Evolutionary conservation across 2,113 vertebrate genomes (phyloP).

Genomic region (Potamarius usumacintae): DNA sequence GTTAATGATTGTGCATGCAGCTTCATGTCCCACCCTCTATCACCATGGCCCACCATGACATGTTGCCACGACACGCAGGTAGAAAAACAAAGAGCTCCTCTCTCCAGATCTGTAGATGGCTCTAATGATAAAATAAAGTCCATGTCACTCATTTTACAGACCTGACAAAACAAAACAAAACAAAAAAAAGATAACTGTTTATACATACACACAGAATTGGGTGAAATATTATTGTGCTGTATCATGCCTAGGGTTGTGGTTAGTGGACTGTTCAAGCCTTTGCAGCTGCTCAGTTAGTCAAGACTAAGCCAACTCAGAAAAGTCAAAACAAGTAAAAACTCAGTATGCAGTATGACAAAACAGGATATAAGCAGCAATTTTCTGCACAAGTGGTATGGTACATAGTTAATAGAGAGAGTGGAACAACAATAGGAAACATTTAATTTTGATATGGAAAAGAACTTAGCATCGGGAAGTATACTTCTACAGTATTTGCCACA

Average conservation of each 20-base stretch:
- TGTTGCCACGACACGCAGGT: constrained; percentile 60
- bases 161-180: constrained; percentile 25
- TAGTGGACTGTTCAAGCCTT: background rate
- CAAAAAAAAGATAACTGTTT: background rate
- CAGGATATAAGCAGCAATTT: background rate
- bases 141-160: constrained; percentile 49
- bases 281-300: background rate
- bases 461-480: background rate
- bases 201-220: background rate
- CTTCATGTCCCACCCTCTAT: constrained; percentile 55
- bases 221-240: background rate
- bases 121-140: constrained; percentile 39
- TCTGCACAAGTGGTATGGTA: background rate
- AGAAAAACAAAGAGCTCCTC: constrained; percentile 57
- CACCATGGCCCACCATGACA: constrained; percentile 49
- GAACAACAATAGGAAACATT: background rate
- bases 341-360: background rate
- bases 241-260: background rate
- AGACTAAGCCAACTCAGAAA: background rate
- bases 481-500: background rate
- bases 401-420: background rate
- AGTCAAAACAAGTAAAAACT: background rate
- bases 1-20: constrained; percentile 56
- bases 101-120: constrained; percentile 43
- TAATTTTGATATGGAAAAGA: background rate